Percentiles rank a stretch among this genome's conserved stretches.
Evolutionary conservation across 1,140 invertebrate genomes (phyloP).

Genomic region (Formica exsecta): DNA sequence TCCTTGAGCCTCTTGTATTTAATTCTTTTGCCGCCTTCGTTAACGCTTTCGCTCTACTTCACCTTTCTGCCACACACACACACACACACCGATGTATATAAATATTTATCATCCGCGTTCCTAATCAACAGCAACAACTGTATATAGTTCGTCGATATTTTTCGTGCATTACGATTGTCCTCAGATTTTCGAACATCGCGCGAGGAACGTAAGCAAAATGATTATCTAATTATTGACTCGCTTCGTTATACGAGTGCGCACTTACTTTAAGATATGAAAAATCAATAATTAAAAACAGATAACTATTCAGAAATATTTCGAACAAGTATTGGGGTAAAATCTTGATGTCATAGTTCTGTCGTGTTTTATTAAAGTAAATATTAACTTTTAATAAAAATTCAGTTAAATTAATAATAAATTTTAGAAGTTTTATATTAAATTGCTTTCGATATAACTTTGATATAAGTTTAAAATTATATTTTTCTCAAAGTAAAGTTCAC

Average conservation of each 20-base stretch:
- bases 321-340: not conserved
- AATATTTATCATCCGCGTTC: constrained; percentile 47
- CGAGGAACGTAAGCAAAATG: constrained; percentile 20
- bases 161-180: not conserved
- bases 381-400: constrained; percentile 9
- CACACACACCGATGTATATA: not conserved
- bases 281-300: not conserved
- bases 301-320: not conserved
- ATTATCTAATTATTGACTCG: constrained; percentile 26
- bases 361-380: constrained; percentile 22
- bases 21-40: constrained; percentile 45
- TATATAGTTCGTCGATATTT: constrained; percentile 9
- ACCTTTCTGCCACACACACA: not conserved
- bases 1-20: constrained; percentile 55
- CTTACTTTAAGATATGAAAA: not conserved
- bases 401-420: constrained; percentile 20
- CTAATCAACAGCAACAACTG: constrained; percentile 37
- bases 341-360: not conserved
- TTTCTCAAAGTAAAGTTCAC: constrained; percentile 6
- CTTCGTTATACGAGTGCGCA: not conserved
- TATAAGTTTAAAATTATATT: constrained; percentile 9
- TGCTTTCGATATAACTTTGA: not conserved
- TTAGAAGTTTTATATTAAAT: constrained; percentile 32
- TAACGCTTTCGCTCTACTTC: not conserved
- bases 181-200: not conserved